phyloP scores from a whole-genome alignment of 2,888 invertebrate species.

The Acleris holmiana region DNA sequence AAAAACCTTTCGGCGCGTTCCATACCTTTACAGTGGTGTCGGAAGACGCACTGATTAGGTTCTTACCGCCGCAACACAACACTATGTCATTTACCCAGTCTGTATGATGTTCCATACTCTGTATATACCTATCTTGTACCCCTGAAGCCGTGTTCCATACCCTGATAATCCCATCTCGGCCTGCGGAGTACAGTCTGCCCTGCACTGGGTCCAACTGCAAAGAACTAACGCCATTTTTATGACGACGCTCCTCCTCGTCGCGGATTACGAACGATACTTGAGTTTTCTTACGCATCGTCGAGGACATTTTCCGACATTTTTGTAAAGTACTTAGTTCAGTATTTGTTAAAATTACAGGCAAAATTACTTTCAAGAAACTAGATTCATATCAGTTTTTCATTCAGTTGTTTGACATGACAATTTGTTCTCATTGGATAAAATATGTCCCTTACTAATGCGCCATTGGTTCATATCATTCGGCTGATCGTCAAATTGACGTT shows the following conservation, averaged over 20 bases:
- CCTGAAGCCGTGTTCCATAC: conserved; percentile 91
- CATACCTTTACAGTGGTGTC: conserved; percentile 99
- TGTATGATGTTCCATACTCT: conserved; percentile 99
- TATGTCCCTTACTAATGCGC: not conserved
- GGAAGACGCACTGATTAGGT: conserved; percentile 99
- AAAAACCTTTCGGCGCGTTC: conserved; percentile 99
- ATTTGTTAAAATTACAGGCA: conserved; percentile 41
- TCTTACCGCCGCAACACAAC: conserved; percentile 97
- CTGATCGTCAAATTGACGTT: not conserved
- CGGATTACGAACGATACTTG: conserved; percentile 99
- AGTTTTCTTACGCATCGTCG: conserved; percentile 82
- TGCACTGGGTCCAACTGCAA: conserved; percentile 95
- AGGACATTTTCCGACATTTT: conserved; percentile 83
- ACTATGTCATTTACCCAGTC: conserved; percentile 99
- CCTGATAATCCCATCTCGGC: conserved; percentile 98
- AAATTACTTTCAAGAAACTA: conserved; percentile 46
- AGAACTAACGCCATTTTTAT: conserved; percentile 98
- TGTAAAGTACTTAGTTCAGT: conserved; percentile 51
- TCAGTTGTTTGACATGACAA: conserved; percentile 29
- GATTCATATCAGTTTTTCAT: conserved; percentile 17
- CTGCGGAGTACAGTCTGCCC: conserved; percentile 97
- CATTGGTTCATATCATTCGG: conserved; percentile 13
- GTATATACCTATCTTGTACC: conserved; percentile 88
- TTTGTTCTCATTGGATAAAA: conserved; percentile 18
- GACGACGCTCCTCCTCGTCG: conserved; percentile 96